These are phyloP conservation scores for Metaphire vulgaris DNA, from an alignment of 1,140 invertebrate genomes.

Conservation along the genomic window DNA sequence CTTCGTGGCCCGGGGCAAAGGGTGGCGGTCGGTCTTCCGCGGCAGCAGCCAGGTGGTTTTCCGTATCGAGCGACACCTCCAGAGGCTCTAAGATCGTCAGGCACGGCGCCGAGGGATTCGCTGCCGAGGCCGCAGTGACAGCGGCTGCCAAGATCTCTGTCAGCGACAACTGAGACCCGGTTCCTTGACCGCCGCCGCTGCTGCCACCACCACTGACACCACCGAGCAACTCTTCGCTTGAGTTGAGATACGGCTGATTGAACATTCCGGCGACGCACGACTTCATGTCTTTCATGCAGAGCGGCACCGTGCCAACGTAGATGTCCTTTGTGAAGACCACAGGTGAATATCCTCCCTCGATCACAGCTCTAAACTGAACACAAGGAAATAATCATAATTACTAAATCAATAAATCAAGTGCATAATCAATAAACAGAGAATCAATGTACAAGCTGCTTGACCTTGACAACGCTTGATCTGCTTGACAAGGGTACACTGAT, in stretches of 20 bases:
- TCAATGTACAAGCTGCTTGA: background rate
- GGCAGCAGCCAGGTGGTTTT: background rate
- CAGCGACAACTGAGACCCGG: background rate
- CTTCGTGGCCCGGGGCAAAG: conserved; percentile 11
- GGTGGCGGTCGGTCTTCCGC: conserved; percentile 14
- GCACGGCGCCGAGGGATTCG: background rate
- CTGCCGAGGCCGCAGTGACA: background rate
- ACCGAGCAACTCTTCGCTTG: background rate
- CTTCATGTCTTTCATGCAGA: conserved; percentile 20
- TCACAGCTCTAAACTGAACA: conserved; percentile 25
- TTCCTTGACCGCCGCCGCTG: background rate
- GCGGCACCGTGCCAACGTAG: conserved; percentile 30
- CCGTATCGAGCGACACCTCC: background rate
- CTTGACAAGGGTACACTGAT: background rate
- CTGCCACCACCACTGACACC: background rate
- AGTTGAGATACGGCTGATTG: conserved; percentile 12
- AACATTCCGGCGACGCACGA: conserved; percentile 22
- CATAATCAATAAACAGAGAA: no score
- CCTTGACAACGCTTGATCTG: background rate
- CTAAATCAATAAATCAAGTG: no score
- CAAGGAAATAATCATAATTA: background rate
- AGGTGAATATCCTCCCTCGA: conserved; percentile 20
- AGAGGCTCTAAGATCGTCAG: background rate
- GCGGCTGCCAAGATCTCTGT: background rate
- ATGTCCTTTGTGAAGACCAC: conserved; percentile 23